Evolutionary conservation across 2,113 vertebrate genomes (phyloP).

Genomic region (Pelecanus crispus): DNA sequence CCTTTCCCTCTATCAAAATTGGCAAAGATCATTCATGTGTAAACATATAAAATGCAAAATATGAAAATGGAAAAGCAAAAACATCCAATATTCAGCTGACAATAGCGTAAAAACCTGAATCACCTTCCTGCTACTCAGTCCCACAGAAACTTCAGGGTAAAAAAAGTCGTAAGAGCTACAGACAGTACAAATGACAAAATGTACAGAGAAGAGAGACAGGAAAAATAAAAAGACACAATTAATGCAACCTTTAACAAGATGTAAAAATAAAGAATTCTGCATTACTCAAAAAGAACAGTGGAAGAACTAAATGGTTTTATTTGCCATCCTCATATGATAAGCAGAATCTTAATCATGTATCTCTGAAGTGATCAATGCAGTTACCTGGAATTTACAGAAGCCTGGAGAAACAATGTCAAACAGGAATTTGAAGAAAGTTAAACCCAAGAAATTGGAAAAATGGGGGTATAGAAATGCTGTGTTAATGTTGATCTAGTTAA

Average conservation of each 20-base stretch:
- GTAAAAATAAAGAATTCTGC: not conserved
- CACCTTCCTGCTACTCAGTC: not conserved
- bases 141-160: not conserved
- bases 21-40: not conserved
- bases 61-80: not conserved
- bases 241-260: not conserved
- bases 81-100: not conserved
- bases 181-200: not conserved
- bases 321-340: not conserved
- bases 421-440: not conserved
- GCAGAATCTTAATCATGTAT: not conserved
- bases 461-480: accelerated
- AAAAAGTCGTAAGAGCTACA: not conserved
- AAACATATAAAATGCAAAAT: not conserved
- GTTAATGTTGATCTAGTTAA: not conserved
- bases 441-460: not conserved
- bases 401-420: not conserved
- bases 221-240: not conserved
- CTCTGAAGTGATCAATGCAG: not conserved
- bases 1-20: not conserved
- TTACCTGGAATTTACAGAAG: not conserved
- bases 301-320: not conserved
- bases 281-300: not conserved
- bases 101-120: not conserved
- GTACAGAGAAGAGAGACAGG: not conserved